phyloP scores from a whole-genome alignment of 2,113 vertebrate species.

The Petrocephalus zakoni region DNA sequence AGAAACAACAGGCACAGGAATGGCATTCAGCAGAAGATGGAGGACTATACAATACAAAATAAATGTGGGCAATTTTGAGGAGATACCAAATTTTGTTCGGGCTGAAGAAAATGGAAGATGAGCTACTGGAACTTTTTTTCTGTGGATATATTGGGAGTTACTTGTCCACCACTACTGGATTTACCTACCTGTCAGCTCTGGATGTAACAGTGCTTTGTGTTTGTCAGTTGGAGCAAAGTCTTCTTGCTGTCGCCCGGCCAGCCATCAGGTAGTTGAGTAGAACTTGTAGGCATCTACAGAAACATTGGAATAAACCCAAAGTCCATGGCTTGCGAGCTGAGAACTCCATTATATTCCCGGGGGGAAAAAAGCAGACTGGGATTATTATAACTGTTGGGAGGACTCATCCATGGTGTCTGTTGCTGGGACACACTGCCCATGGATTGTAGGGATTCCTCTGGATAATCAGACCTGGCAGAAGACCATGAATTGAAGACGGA shows the following conservation, averaged over 20 bases:
- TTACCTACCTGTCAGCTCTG: background rate
- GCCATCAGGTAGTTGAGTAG: background rate
- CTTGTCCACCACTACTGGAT: background rate
- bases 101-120: constrained; percentile 13
- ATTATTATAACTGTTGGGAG: background rate
- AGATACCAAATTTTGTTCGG: constrained; percentile 15
- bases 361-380: background rate
- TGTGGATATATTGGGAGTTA: constrained; percentile 18
- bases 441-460: constrained; percentile 19
- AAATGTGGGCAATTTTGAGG: background rate
- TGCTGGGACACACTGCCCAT: background rate
- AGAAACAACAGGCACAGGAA: background rate
- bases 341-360: background rate
- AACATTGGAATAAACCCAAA: constrained; percentile 8
- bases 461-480: constrained; percentile 2
- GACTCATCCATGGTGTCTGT: background rate
- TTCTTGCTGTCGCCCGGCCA: background rate
- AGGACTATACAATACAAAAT: constrained; percentile 15
- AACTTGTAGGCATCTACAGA: constrained; percentile 4
- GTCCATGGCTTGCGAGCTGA: background rate
- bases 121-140: background rate
- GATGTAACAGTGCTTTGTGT: background rate
- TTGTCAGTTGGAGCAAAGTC: background rate
- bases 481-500: background rate
- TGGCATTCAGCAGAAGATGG: constrained; percentile 9